Percentiles rank a stretch among this genome's conserved stretches.
Evolutionary conservation across 2,797 vertebrate genomes (phyloP).

Genomic region (Amniataba percoides): DNA sequence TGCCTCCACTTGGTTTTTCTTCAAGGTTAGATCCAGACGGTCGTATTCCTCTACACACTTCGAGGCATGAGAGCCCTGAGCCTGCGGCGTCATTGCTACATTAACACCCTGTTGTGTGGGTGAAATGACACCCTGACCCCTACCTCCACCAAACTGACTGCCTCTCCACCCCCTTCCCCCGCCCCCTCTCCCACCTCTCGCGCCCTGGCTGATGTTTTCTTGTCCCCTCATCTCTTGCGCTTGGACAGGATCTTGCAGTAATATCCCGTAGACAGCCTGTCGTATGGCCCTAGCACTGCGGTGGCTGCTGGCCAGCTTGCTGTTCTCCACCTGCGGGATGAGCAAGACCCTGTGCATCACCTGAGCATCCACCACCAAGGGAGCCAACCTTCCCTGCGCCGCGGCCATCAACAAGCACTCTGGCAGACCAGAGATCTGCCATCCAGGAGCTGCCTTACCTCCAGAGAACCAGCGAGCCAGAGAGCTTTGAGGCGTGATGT

Average conservation of each 20-base stretch:
- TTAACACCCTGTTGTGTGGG: constrained; percentile 29
- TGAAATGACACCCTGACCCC: constrained; percentile 26
- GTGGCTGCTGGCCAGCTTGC: constrained; percentile 88
- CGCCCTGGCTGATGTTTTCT: constrained; percentile 31
- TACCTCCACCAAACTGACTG: constrained; percentile 17
- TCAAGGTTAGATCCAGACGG: constrained; percentile 87
- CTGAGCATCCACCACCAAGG: constrained; percentile 87
- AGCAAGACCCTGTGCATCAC: constrained; percentile 88
- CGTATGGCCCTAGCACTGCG: constrained; percentile 86
- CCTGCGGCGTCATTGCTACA: constrained; percentile 15
- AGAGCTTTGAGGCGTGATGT: constrained; percentile 80
- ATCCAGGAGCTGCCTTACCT: constrained; percentile 47
- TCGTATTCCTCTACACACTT: constrained; percentile 89
- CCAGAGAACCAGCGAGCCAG: constrained; percentile 88
- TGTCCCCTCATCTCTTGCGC: constrained; percentile 12
- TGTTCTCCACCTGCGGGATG: constrained; percentile 92
- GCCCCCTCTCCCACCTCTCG: constrained; percentile 53
- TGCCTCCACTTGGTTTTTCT: constrained; percentile 82
- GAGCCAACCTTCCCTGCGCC: constrained; percentile 83
- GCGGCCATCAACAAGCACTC: constrained; percentile 83
- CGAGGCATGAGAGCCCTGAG: constrained; percentile 5
- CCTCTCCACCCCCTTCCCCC: constrained; percentile 37
- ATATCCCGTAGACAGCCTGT: constrained; percentile 89
- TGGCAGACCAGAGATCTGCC: constrained; percentile 72
- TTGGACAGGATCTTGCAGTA: constrained; percentile 68